phyloP scores from a whole-genome alignment of 2,113 vertebrate genomes.

The Caranx melampygus region DNA sequence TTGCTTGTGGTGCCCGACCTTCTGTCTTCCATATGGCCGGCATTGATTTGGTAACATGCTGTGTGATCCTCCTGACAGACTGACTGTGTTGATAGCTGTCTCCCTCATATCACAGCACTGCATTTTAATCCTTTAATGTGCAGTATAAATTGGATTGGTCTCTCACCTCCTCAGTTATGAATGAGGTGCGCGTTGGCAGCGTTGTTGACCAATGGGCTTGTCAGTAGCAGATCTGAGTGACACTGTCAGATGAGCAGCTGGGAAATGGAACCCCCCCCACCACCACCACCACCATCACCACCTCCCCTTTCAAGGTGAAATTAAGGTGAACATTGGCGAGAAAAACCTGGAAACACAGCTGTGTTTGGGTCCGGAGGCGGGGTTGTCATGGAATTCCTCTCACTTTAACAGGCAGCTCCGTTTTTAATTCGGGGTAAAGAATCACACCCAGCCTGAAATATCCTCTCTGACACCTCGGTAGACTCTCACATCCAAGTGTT shows the following conservation, averaged over 20 bases:
- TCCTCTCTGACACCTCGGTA: conserved; percentile 69
- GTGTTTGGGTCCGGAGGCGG: conserved; percentile 49
- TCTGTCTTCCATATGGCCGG: conserved; percentile 67
- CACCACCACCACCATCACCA: too few species aligned
- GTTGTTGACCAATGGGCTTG: conserved; percentile 45
- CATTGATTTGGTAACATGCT: conserved; percentile 65
- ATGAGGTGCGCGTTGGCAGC: conserved; percentile 37
- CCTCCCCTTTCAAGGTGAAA: conserved; percentile 58
- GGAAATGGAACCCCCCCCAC: conserved; percentile 30
- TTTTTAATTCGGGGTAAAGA: conserved; percentile 55
- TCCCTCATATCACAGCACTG: conserved; percentile 52
- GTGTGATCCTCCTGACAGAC: conserved; percentile 66
- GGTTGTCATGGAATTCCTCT: conserved; percentile 73
- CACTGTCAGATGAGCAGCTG: conserved; percentile 37
- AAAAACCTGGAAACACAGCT: conserved; percentile 59
- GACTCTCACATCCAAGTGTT: conserved; percentile 73
- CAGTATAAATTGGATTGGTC: conserved; percentile 65
- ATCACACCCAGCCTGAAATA: conserved; percentile 76
- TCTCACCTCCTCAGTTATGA: conserved; percentile 43
- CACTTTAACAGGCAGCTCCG: conserved; percentile 44
- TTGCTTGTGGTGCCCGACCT: conserved; percentile 63
- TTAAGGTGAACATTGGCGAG: conserved; percentile 55
- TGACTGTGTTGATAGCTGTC: conserved; percentile 58
- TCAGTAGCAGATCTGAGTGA: conserved; percentile 33
- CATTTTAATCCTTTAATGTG: conserved; percentile 75